These are phyloP conservation scores for Pinctada fucata DNA, from an alignment of 2,888 invertebrate species.

Conservation along the genomic window DNA sequence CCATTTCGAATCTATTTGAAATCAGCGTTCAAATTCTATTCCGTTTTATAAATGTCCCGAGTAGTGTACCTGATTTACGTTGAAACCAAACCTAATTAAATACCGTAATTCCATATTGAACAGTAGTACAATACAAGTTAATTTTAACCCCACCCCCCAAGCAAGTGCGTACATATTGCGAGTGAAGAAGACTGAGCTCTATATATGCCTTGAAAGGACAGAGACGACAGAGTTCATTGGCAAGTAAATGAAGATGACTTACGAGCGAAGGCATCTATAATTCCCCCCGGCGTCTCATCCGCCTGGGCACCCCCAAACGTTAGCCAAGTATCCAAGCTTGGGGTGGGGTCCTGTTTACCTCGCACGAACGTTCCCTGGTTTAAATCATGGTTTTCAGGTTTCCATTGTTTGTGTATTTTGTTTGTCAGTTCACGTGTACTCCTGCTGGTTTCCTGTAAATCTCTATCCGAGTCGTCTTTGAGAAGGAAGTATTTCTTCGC, in stretches of 20 bases:
- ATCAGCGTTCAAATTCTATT: no score
- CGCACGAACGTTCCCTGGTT: slow-evolving; percentile 64
- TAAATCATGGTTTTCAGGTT: slow-evolving; percentile 61
- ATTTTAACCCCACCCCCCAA: no score
- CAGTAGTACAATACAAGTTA: no score
- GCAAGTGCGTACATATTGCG: no score
- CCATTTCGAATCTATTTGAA: no score
- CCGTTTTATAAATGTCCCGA: no score
- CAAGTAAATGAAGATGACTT: slow-evolving; percentile 25
- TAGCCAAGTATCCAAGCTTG: slow-evolving; percentile 66
- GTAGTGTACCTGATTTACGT: no score
- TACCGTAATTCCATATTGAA: no score
- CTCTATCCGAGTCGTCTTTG: slow-evolving; percentile 12
- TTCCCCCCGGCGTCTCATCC: slow-evolving; percentile 51
- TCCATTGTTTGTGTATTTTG: slow-evolving; percentile 64
- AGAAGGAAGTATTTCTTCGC: slow-evolving; percentile 1
- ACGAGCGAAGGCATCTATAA: slow-evolving; percentile 72
- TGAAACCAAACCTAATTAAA: no score
- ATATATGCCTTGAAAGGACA: no score
- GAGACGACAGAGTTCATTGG: no score
- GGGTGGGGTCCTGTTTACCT: slow-evolving; percentile 56
- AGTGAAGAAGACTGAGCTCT: no score
- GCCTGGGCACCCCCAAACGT: slow-evolving; percentile 66
- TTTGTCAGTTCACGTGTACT: slow-evolving; percentile 55
- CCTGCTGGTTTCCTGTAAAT: slow-evolving; percentile 37